Evolutionary conservation across 1,140 invertebrate genomes (phyloP).

Genomic region (Drosophila prosaltans): DNA sequence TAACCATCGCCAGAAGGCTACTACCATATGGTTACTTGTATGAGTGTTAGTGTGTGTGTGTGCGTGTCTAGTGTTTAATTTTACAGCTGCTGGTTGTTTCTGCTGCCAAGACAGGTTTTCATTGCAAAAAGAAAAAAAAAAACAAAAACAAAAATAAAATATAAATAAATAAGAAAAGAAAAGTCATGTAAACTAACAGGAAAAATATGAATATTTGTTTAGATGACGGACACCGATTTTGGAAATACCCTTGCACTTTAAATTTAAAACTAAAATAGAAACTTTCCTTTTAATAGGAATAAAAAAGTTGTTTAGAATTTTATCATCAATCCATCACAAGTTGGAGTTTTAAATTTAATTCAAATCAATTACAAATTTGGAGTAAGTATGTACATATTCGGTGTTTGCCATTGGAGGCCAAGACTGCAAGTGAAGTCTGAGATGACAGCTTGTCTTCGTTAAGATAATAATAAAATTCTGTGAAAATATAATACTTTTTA

Average conservation of each 20-base stretch:
- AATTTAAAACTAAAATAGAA: no score
- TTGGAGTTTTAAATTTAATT: no score
- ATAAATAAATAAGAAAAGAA: not conserved
- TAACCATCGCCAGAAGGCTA: constrained; percentile 41
- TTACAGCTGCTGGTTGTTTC: constrained; percentile 29
- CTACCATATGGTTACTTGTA: constrained; percentile 1
- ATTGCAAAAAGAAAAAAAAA: constrained; percentile 27
- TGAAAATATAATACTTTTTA: no score
- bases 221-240: not conserved
- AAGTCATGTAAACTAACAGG: constrained; percentile 1
- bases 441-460: no score
- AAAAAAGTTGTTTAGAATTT: no score
- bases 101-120: constrained; percentile 50
- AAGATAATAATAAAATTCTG: no score
- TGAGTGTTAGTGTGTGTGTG: constrained; percentile 8
- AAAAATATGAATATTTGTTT: not conserved
- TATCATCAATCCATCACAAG: no score
- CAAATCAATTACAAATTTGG: no score
- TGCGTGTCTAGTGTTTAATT: constrained; percentile 49
- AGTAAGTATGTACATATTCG: no score
- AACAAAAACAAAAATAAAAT: constrained; percentile 10
- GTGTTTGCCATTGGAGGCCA: no score
- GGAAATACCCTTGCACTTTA: not conserved
- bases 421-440: no score
- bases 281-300: no score